Conservation (phyloP, 1,140 invertebrate species). For the Aphelenchoides avenae region DNA sequence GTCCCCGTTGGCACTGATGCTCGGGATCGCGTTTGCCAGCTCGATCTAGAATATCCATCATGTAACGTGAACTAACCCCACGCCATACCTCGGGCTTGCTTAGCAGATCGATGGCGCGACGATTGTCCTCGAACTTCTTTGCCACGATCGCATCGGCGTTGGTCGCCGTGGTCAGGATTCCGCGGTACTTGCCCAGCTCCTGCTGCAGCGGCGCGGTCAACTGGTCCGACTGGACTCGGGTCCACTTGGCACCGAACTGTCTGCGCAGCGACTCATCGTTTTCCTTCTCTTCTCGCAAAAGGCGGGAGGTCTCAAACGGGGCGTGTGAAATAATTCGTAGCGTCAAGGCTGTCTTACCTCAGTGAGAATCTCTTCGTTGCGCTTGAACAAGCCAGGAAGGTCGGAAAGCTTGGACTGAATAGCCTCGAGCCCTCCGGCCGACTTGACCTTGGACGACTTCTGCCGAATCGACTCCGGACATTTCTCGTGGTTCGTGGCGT, state of each 20-base stretch:
- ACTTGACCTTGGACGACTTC: constrained; percentile 69
- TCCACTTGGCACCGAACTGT: constrained; percentile 86
- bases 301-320: constrained; percentile 69
- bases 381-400: constrained; percentile 78
- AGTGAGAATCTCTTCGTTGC: constrained; percentile 90
- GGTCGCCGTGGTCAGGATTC: constrained; percentile 79
- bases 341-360: constrained; percentile 67
- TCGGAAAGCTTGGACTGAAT: constrained; percentile 69
- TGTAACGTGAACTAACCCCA: constrained; percentile 77
- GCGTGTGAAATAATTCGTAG: constrained; percentile 2
- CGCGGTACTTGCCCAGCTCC: constrained; percentile 81
- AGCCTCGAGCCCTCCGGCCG: constrained; percentile 49
- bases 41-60: constrained; percentile 64
- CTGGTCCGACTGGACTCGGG: constrained; percentile 76
- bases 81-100: constrained; percentile 65
- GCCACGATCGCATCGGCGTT: constrained; percentile 73
- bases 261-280: constrained; percentile 79
- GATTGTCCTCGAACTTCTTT: constrained; percentile 66
- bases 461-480: constrained; percentile 82
- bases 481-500: constrained; percentile 70
- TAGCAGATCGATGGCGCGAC: constrained; percentile 30
- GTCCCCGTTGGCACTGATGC: constrained; percentile 33
- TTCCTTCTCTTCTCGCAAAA: constrained; percentile 83
- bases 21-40: constrained; percentile 61
- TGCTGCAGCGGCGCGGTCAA: constrained; percentile 80